Evolutionary conservation across 2,113 vertebrate genomes (phyloP).

Genomic region (Uria lomvia): DNA sequence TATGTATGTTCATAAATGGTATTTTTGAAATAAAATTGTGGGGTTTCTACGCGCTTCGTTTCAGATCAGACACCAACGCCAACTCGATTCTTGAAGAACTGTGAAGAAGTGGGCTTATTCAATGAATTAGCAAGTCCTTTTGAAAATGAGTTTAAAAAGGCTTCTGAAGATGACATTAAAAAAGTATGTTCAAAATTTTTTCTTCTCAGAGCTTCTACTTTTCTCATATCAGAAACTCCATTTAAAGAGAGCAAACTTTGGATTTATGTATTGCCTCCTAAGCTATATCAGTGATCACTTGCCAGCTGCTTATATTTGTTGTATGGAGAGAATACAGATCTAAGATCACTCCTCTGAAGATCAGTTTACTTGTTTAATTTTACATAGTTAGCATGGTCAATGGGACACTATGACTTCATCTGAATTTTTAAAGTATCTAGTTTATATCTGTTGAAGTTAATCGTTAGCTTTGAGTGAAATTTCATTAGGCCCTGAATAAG

Average conservation of each 20-base stretch:
- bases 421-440: background rate
- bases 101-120: conserved; percentile 98
- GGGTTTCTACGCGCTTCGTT: conserved; percentile 43
- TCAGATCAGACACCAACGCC: conserved; percentile 98
- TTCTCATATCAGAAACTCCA: background rate
- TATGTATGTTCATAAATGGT: background rate
- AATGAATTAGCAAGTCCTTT: conserved; percentile 97
- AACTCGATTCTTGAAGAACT: conserved; percentile 98
- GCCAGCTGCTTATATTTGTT: background rate
- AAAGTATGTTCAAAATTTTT: conserved; percentile 78
- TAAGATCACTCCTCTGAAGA: background rate
- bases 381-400: background rate
- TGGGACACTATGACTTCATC: background rate
- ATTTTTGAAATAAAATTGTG: background rate
- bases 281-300: background rate
- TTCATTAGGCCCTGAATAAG: background rate
- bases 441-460: background rate
- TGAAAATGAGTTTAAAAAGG: conserved; percentile 99
- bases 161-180: conserved; percentile 94
- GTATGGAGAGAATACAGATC: background rate
- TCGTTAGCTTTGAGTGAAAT: background rate
- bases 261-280: background rate
- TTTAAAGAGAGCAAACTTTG: background rate
- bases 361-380: background rate
- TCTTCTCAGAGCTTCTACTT: background rate